Evolutionary conservation across 2,797 vertebrate species (phyloP).

Genomic region (Anisognathus igniventris): DNA sequence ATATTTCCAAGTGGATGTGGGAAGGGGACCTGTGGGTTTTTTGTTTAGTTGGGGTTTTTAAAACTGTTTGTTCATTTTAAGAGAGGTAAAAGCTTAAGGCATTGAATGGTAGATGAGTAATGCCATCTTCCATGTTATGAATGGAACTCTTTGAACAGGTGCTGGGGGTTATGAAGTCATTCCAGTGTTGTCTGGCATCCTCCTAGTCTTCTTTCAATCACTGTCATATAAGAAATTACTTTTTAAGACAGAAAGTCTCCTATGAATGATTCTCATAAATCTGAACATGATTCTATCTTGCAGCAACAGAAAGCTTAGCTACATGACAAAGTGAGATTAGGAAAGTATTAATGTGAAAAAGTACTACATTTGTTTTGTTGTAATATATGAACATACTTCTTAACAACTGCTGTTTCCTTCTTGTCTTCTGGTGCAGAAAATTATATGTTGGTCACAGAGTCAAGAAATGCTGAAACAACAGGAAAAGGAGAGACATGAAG

Average conservation of each 20-base stretch:
- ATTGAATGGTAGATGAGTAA: background rate
- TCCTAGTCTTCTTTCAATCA: slow-evolving; percentile 2
- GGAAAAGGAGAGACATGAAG: background rate
- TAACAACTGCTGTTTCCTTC: background rate
- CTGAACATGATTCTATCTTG: background rate
- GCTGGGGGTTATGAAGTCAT: background rate
- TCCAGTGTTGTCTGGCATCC: background rate
- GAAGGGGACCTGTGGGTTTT: rapidly evolving
- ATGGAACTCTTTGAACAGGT: background rate
- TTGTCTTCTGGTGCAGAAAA: background rate
- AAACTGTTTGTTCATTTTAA: background rate
- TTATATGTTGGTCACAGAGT: background rate
- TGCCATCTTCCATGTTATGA: background rate
- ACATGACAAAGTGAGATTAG: background rate
- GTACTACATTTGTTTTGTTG: background rate
- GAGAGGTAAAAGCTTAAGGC: background rate
- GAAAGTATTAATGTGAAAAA: slow-evolving; percentile 3
- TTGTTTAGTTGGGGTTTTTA: background rate
- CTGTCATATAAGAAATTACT: background rate
- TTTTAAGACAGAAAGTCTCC: background rate
- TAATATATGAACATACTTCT: background rate
- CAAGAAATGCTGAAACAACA: background rate
- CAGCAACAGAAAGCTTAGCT: slow-evolving; percentile 3
- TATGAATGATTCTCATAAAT: slow-evolving; percentile 23
- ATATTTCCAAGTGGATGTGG: background rate